Percentiles rank a stretch among this genome's conserved stretches.
These are phyloP conservation scores for Entomobrya proxima DNA, from an alignment of 2,888 invertebrate genomes.

Conservation along the genomic window DNA sequence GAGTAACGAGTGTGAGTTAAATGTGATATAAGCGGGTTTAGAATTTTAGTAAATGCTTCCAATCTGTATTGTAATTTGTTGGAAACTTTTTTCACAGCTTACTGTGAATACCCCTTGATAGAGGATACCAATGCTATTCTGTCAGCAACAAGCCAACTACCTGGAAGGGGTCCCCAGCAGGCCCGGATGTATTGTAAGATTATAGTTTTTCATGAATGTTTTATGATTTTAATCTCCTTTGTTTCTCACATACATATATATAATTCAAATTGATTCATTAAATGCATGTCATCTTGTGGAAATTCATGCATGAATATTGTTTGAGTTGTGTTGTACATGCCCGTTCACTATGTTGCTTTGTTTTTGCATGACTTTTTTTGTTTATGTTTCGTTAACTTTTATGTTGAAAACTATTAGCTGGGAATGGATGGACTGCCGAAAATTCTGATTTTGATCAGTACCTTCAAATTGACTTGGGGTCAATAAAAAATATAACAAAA, in stretches of 20 bases:
- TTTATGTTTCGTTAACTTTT: conserved; percentile 76
- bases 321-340: conserved; percentile 67
- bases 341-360: conserved; percentile 53
- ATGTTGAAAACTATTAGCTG: conserved; percentile 81
- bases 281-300: not conserved
- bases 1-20: too few species aligned
- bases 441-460: conserved; percentile 95
- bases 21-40: too few species aligned
- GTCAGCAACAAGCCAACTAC: conserved; percentile 87
- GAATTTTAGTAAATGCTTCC: too few species aligned
- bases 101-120: conserved; percentile 88
- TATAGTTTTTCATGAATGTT: not conserved
- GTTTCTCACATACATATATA: not conserved
- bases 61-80: too few species aligned
- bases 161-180: conserved; percentile 90
- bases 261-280: not conserved
- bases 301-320: conserved; percentile 1
- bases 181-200: conserved; percentile 89
- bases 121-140: conserved; percentile 82
- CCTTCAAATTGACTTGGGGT: conserved; percentile 91
- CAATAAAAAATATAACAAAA: conserved; percentile 89
- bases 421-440: conserved; percentile 94
- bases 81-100: conserved; percentile 77
- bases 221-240: conserved; percentile 20
- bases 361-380: conserved; percentile 56